phyloP scores from a whole-genome alignment of 2,888 invertebrate genomes.

The Megamerina dolium region DNA sequence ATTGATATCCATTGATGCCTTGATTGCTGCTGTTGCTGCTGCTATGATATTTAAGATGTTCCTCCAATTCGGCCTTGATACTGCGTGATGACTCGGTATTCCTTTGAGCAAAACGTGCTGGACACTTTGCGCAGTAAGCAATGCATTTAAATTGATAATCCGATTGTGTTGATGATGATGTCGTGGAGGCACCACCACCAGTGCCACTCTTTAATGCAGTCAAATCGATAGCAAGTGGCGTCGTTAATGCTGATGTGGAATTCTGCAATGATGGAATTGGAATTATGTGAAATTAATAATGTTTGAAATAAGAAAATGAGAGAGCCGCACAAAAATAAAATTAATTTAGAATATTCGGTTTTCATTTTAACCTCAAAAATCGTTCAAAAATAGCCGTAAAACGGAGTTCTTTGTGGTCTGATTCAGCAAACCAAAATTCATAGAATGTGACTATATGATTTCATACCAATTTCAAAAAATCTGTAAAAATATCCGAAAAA shows the following conservation, averaged over 20 bases:
- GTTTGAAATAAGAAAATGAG: too few species aligned
- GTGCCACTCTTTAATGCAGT: slow-evolving; percentile 25
- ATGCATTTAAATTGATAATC: slow-evolving; percentile 50
- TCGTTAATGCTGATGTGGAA: slow-evolving; percentile 10
- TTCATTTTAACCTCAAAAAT: too few species aligned
- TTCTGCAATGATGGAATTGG: slow-evolving; percentile 20
- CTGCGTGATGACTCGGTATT: slow-evolving; percentile 45
- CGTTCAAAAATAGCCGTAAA: too few species aligned
- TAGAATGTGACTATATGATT: too few species aligned
- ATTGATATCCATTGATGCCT: too few species aligned
- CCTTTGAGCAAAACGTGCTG: slow-evolving; percentile 62
- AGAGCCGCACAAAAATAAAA: too few species aligned
- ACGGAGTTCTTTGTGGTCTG: too few species aligned
- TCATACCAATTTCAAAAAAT: too few species aligned
- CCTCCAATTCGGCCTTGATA: slow-evolving; percentile 64
- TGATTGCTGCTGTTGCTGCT: slow-evolving; percentile 18
- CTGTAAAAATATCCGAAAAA: too few species aligned
- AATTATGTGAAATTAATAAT: too few species aligned
- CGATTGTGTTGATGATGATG: slow-evolving; percentile 4
- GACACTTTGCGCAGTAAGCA: slow-evolving; percentile 75
- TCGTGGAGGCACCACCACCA: slow-evolving; percentile 8
- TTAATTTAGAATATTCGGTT: too few species aligned
- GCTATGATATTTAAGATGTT: slow-evolving; percentile 56
- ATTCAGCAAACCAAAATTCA: too few species aligned
- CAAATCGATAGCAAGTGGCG: slow-evolving; percentile 36